Conservation (phyloP, 92 coral and sea anemone species). For the Heteractis magnifica region DNA sequence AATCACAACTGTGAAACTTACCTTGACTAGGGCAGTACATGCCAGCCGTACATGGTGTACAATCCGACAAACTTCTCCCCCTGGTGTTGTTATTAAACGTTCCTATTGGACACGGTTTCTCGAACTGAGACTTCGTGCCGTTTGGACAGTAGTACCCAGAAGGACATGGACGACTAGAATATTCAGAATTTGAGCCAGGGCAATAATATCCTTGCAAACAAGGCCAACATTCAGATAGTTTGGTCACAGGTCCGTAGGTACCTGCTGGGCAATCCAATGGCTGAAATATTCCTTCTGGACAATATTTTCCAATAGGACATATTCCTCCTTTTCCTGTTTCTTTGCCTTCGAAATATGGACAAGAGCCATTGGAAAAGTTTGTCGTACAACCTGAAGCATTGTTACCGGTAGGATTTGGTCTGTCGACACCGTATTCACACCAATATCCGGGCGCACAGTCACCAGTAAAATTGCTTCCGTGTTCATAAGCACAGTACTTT, state of each 20-base stretch:
- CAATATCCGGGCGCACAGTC: constrained; percentile 88
- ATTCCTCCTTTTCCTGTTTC: constrained; percentile 96
- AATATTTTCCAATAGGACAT: constrained; percentile 81
- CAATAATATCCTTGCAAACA: constrained; percentile 91
- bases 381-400: constrained; percentile 42
- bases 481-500: constrained; percentile 81
- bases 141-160: constrained; percentile 89
- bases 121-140: constrained; percentile 68
- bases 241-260: constrained; percentile 67
- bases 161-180: constrained; percentile 90
- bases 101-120: constrained; percentile 84
- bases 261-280: constrained; percentile 80
- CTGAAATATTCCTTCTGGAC: constrained; percentile 76
- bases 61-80: constrained; percentile 68
- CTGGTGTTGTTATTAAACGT: constrained; percentile 70
- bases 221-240: constrained; percentile 63
- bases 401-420: constrained; percentile 83
- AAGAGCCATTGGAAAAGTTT: constrained; percentile 61
- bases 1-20: constrained; percentile 36
- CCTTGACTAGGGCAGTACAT: constrained; percentile 90
- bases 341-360: constrained; percentile 85
- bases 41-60: constrained; percentile 85
- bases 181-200: constrained; percentile 89
- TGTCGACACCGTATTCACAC: constrained; percentile 96
- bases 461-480: constrained; percentile 64